Evolutionary conservation across 2,797 vertebrate species (phyloP).

Genomic region (Novumbra hubbsi): DNA sequence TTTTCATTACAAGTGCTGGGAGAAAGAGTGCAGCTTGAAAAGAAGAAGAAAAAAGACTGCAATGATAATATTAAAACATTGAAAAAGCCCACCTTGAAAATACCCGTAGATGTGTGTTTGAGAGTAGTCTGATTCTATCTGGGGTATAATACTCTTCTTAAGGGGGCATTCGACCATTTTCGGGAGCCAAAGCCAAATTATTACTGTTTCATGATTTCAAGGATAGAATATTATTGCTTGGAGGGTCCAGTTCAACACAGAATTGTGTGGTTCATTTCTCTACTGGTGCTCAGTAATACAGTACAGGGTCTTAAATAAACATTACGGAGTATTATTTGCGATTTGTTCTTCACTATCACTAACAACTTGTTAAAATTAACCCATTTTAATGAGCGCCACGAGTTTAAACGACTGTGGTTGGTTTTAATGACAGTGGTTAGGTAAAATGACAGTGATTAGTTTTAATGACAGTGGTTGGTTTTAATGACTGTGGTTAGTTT

Average conservation of each 20-base stretch:
- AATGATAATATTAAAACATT: slow-evolving; percentile 63
- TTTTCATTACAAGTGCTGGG: slow-evolving; percentile 68
- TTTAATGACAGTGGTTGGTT: too few species aligned
- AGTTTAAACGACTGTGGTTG: background rate
- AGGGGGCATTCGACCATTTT: background rate
- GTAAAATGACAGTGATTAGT: too few species aligned
- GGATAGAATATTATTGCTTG: background rate
- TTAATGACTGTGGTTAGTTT: too few species aligned
- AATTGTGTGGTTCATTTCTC: too few species aligned
- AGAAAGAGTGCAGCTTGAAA: slow-evolving; percentile 50
- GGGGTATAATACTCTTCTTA: slow-evolving; percentile 3
- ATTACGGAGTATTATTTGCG: too few species aligned
- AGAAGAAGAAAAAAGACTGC: slow-evolving; percentile 23
- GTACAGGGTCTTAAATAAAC: too few species aligned
- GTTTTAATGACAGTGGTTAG: background rate
- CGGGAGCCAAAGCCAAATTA: background rate
- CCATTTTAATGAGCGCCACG: too few species aligned
- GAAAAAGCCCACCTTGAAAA: slow-evolving; percentile 50
- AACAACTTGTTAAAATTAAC: too few species aligned
- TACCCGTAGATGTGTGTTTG: slow-evolving; percentile 42
- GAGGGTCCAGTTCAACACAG: background rate
- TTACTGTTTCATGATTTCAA: slow-evolving; percentile 12
- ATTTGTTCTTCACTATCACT: too few species aligned
- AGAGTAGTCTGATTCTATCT: slow-evolving; percentile 4
- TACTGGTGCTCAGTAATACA: too few species aligned